Evolutionary conservation across 2,797 vertebrate genomes (phyloP).

Genomic region (Chiroxiphia lanceolata): DNA sequence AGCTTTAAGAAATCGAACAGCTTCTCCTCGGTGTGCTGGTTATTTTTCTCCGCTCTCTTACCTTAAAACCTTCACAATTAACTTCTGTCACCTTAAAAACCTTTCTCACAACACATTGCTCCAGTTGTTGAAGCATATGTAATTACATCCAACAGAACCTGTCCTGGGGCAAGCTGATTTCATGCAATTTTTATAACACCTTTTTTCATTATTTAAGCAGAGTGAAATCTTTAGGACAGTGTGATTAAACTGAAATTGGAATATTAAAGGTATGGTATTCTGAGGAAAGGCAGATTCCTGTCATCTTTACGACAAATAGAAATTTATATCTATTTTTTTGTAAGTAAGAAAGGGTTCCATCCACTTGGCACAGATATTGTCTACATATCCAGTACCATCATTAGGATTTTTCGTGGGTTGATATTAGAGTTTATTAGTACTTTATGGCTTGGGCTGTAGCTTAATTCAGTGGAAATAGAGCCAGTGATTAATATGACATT

Average conservation of each 20-base stretch:
- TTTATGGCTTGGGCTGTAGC: neutral
- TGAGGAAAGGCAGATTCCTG: conserved; percentile 52
- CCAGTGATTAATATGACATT: conserved; percentile 43
- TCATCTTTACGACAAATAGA: conserved; percentile 18
- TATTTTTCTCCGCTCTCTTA: conserved; percentile 45
- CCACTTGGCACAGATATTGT: neutral
- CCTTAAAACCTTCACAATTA: conserved; percentile 73
- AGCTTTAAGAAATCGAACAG: conserved; percentile 45
- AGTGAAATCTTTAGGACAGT: conserved; percentile 75
- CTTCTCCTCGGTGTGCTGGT: neutral
- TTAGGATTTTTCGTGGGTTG: conserved; percentile 7
- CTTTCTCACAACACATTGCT: conserved; percentile 68
- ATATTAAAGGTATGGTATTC: conserved; percentile 60
- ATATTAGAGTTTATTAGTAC: conserved; percentile 33
- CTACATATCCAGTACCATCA: neutral
- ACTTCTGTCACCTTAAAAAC: conserved; percentile 75
- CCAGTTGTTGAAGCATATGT: conserved; percentile 76
- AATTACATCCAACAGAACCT: conserved; percentile 75
- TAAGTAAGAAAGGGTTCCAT: neutral
- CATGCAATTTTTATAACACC: conserved; percentile 80
- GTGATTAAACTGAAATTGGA: conserved; percentile 76
- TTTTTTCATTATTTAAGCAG: conserved; percentile 78
- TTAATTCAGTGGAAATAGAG: conserved; percentile 45
- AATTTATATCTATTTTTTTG: conserved; percentile 7
- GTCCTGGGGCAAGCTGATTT: conserved; percentile 73